phyloP scores from a whole-genome alignment of 2,797 vertebrate genomes.

The Sebastolobus altivelis region DNA sequence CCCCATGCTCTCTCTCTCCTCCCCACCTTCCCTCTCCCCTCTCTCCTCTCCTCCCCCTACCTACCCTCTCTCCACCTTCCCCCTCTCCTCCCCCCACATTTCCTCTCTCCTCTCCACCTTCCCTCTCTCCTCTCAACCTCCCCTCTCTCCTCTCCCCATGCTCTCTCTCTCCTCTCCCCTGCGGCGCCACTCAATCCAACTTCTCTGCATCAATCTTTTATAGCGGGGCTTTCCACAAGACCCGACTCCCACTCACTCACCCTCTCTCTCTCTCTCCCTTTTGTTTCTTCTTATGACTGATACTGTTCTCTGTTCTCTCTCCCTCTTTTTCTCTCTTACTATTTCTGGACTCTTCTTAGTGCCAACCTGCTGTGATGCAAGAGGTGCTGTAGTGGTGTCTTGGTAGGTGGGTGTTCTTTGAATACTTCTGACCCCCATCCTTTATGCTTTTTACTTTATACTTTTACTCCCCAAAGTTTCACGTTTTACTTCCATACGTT shows the following conservation, averaged over 20 bases:
- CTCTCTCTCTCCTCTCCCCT: neutral
- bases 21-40: neutral
- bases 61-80: neutral
- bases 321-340: neutral
- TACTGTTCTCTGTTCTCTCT: neutral
- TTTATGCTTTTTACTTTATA: neutral
- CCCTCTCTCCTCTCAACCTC: neutral
- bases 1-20: no score
- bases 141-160: neutral
- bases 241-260: constrained; percentile 21
- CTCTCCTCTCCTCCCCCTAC: no score
- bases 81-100: neutral
- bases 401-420: neutral
- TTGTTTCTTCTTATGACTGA: neutral
- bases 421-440: neutral
- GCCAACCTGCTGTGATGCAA: neutral
- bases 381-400: neutral
- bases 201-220: constrained; percentile 59
- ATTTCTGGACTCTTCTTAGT: constrained; percentile 1
- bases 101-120: neutral
- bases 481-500: neutral
- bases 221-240: constrained; percentile 41
- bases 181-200: constrained; percentile 19
- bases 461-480: neutral
- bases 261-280: neutral